These are phyloP conservation scores for Andrena minutula DNA, from an alignment of 2,888 invertebrate species.

Conservation along the genomic window DNA sequence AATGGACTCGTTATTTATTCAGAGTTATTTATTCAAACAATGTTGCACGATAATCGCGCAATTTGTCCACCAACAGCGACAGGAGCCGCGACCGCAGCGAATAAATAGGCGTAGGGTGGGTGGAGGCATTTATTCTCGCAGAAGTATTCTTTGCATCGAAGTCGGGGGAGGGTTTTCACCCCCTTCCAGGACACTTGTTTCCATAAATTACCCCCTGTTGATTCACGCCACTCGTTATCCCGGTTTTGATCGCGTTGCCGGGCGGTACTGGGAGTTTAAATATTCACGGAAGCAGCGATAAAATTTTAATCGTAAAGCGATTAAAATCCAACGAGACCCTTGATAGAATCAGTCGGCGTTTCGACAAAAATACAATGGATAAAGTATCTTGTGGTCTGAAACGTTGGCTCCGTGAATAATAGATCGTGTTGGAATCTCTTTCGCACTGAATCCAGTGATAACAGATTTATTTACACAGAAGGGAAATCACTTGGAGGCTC, in stretches of 20 bases:
- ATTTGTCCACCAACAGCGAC: not conserved
- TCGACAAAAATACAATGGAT: not conserved
- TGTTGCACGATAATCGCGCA: slow-evolving; percentile 2
- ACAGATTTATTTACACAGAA: too few relatives aligned
- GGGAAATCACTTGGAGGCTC: too few relatives aligned
- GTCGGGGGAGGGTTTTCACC: not conserved
- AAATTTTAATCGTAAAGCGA: slow-evolving; percentile 70
- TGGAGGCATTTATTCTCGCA: slow-evolving; percentile 31
- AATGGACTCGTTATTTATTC: too few relatives aligned
- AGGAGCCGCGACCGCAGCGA: too few relatives aligned
- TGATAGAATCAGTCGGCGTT: slow-evolving; percentile 40
- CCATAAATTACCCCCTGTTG: slow-evolving; percentile 55
- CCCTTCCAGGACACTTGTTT: not conserved
- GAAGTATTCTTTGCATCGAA: slow-evolving; percentile 35
- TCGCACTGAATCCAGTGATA: too few relatives aligned
- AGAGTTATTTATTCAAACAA: not conserved
- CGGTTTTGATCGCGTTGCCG: slow-evolving; percentile 18
- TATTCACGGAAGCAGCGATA: slow-evolving; percentile 66
- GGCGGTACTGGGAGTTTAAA: slow-evolving; percentile 66
- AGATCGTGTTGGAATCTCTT: not conserved
- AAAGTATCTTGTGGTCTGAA: not conserved
- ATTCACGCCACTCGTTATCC: slow-evolving; percentile 43
- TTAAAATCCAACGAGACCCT: slow-evolving; percentile 50
- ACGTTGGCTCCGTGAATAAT: not conserved
- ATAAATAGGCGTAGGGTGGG: not conserved